Conservation (phyloP, 2,797 vertebrate species). For the Pangasius krempfi region DNA sequence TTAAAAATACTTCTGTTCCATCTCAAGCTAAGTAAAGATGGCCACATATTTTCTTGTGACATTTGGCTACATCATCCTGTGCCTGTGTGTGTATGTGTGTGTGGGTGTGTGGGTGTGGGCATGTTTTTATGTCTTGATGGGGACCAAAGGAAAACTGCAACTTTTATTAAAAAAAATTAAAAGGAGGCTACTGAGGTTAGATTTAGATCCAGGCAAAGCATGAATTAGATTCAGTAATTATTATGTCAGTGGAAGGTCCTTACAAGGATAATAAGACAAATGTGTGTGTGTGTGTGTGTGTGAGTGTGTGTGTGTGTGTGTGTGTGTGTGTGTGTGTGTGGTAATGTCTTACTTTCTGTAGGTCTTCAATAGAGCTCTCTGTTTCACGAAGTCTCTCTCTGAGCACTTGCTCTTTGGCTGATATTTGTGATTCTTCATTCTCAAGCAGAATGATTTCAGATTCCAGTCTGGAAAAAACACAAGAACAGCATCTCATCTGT, state of each 20-base stretch:
- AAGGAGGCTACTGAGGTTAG: not conserved
- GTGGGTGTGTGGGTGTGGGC: not conserved
- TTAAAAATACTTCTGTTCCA: slow-evolving; percentile 19
- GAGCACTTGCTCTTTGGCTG: slow-evolving; percentile 94
- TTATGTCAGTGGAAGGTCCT: not conserved
- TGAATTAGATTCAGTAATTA: not conserved
- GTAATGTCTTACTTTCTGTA: slow-evolving; percentile 85
- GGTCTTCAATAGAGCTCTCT: slow-evolving; percentile 89
- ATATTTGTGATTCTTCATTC: slow-evolving; percentile 93
- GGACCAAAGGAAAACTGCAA: not conserved
- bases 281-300: slow-evolving; percentile 9
- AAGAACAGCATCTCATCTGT: not conserved
- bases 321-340: not conserved
- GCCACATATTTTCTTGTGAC: slow-evolving; percentile 6
- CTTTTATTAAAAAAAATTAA: not conserved
- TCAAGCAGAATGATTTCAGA: slow-evolving; percentile 89
- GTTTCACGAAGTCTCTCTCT: slow-evolving; percentile 91
- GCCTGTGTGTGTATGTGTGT: not conserved
- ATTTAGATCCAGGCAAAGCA: not conserved
- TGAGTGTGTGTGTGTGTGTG: not conserved
- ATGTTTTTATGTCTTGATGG: not conserved
- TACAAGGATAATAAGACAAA: not conserved
- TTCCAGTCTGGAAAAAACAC: slow-evolving; percentile 80
- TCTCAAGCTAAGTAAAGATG: slow-evolving; percentile 35
- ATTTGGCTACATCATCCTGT: not conserved